These are phyloP conservation scores for Pseudoatta argentina DNA, from an alignment of 1,140 invertebrate species.

Conservation along the genomic window DNA sequence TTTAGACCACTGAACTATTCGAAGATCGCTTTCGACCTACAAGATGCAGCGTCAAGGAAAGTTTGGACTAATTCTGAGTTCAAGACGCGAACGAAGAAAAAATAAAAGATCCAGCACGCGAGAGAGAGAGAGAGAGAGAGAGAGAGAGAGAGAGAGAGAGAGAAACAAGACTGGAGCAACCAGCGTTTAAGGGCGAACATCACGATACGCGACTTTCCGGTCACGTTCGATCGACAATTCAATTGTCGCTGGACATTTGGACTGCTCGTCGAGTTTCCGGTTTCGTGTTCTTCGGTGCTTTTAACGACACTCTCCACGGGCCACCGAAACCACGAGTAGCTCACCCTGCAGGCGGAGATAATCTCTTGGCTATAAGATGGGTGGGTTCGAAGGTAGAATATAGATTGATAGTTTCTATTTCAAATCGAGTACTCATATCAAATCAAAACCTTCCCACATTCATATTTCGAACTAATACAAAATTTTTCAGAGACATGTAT, in stretches of 20 bases:
- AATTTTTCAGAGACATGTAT: neutral
- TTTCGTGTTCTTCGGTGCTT: constrained; percentile 78
- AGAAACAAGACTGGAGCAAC: constrained; percentile 28
- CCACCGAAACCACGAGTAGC: constrained; percentile 39
- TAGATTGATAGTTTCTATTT: neutral
- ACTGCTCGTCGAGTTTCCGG: constrained; percentile 79
- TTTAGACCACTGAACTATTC: neutral
- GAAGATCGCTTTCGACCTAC: constrained; percentile 24
- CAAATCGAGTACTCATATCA: neutral
- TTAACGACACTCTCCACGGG: constrained; percentile 78
- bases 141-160: neutral
- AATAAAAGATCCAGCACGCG: neutral
- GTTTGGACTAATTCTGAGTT: constrained; percentile 50
- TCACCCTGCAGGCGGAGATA: neutral
- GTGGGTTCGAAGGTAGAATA: no score
- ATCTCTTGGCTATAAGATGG: neutral
- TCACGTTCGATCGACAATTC: constrained; percentile 81
- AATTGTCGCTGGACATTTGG: constrained; percentile 81
- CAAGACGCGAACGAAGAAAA: constrained; percentile 11
- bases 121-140: constrained; percentile 1
- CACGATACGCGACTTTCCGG: constrained; percentile 77
- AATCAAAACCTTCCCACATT: neutral
- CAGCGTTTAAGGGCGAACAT: constrained; percentile 69
- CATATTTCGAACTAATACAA: neutral
- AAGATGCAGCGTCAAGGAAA: neutral